Evolutionary conservation across 2,797 vertebrate species (phyloP).

Genomic region (Poecilia wingei): DNA sequence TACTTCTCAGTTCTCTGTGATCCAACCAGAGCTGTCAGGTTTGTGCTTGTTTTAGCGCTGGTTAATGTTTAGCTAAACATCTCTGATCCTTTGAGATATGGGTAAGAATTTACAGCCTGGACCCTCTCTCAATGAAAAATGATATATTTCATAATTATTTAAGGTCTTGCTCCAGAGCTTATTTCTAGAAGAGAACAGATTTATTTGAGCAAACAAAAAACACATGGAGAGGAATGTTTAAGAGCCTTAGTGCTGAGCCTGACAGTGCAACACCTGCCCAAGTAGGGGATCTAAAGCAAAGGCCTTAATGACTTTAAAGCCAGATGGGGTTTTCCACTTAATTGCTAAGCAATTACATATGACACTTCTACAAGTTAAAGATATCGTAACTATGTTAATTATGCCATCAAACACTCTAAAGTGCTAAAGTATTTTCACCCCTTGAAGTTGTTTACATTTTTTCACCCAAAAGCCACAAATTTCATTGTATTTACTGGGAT

Average conservation of each 20-base stretch:
- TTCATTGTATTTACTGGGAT: neutral
- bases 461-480: neutral
- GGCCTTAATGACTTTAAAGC: constrained; percentile 1
- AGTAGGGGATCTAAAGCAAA: neutral
- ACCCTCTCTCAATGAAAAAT: constrained; percentile 23
- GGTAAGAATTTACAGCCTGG: constrained; percentile 18
- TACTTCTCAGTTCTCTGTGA: constrained; percentile 45
- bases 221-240: neutral
- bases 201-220: neutral
- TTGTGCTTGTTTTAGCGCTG: constrained; percentile 30
- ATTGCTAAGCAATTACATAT: neutral
- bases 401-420: neutral
- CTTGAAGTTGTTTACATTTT: neutral
- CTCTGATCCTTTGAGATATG: constrained; percentile 23
- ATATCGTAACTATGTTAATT: neutral
- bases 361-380: neutral
- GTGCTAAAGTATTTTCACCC: neutral
- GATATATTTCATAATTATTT: constrained; percentile 22
- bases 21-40: constrained; percentile 43
- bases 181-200: constrained; percentile 7
- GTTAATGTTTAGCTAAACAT: constrained; percentile 32
- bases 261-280: neutral
- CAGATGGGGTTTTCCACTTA: neutral
- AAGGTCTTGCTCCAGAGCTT: constrained; percentile 1
- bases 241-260: neutral